Conservation (phyloP, 2,888 invertebrate genomes). For the Ceramica pisi region DNA sequence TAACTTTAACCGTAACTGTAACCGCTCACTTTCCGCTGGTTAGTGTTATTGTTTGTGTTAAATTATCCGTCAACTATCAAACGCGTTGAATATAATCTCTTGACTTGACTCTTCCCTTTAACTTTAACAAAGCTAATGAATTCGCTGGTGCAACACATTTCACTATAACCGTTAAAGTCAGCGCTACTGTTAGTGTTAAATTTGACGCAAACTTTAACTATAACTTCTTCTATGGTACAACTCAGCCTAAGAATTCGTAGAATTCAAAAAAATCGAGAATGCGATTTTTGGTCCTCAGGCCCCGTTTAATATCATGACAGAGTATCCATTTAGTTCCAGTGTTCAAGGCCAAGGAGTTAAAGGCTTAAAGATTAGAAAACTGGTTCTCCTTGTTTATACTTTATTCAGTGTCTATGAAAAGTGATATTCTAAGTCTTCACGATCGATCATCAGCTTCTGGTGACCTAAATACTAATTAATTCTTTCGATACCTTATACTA, state of each 20-base stretch:
- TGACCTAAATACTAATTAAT: slow-evolving; percentile 7
- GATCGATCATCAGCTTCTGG: neutral
- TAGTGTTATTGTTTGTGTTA: too few relatives aligned
- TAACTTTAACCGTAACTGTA: too few relatives aligned
- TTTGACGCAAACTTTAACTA: too few relatives aligned
- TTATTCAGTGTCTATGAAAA: neutral
- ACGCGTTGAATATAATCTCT: too few relatives aligned
- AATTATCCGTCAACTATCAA: too few relatives aligned
- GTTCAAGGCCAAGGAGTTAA: neutral
- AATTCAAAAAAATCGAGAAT: neutral
- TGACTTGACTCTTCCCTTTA: too few relatives aligned
- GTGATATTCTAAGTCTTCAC: neutral
- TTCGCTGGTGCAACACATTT: too few relatives aligned
- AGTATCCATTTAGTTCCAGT: neutral
- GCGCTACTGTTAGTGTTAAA: too few relatives aligned
- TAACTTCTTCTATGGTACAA: too few relatives aligned
- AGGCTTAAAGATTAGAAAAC: neutral
- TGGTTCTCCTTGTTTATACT: slow-evolving; percentile 4
- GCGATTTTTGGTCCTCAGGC: slow-evolving; percentile 3
- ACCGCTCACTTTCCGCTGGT: too few relatives aligned
- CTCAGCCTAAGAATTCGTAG: neutral
- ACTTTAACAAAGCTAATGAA: too few relatives aligned
- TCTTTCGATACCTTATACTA: neutral
- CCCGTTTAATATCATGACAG: neutral
- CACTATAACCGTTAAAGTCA: too few relatives aligned